Base-by-base conservation (phyloP, 2,797 vertebrate species). In the Acipenser transmontanus region DNA sequence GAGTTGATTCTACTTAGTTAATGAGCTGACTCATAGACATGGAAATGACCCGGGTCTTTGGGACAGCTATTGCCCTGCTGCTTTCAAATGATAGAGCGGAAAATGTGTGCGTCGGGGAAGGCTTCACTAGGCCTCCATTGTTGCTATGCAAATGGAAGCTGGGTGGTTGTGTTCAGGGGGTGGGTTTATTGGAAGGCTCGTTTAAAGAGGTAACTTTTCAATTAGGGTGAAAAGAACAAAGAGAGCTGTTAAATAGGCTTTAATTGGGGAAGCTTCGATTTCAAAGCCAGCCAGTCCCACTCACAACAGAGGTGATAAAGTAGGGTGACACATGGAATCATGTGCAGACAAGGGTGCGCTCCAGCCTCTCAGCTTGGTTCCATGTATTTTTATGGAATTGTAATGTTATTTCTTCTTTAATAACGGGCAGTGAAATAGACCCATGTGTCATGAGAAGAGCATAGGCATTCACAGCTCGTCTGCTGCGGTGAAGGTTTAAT, bases 1-100 rank as follows among this genome's bases (percentile, higher is more conserved):
- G 88, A 91, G 87, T 83, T 86, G 87, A 85, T 91, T 91, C 92
- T 91, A 90, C 88, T 87, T 90, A 91, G 89, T 89, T 95, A 96
- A 97, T 84, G 87, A 94, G 91, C 87, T 85, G 78, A 78, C 83
- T 87, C 80, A 89, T 91, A 91, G 84, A 90, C 76, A 91, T 92
- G 93, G 91, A 89, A 92, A 91, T 72, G 83, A 77, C 69, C 77
- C 80, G 77, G 86, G 84, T 77, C 86, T 88, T 87, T 85, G 84
- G 82, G 69, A 76, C 75, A 83, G 76, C 70, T 50, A 83, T 73
- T 63, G 79, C 76, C 81, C 81, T 69, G 62, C 80, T 80, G 79
- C 67, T 72, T 77, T 69, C 73, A 59, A 65, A 83, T 78, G 79
- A 82, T 83, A 70, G 80, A 87, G 74, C 74, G 77, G 87, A 88